Evolutionary conservation across 1,140 invertebrate genomes (phyloP).

Genomic region (Drosophila watanabei): DNA sequence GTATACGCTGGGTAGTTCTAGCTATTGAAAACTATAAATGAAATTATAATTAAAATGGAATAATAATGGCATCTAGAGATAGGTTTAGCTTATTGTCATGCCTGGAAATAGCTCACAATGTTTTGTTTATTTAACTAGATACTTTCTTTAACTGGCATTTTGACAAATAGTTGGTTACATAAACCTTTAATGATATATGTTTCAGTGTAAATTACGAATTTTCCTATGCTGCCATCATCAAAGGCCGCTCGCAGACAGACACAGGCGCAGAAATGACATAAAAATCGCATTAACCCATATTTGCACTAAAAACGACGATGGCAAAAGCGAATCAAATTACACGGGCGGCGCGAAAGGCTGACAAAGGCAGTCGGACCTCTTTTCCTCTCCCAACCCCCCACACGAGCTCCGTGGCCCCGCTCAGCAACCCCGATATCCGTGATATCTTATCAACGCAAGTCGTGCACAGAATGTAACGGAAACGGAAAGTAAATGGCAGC

Average conservation of each 20-base stretch:
- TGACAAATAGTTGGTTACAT: not conserved
- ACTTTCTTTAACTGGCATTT: not conserved
- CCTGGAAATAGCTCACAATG: not conserved
- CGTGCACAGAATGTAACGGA: slow-evolving; percentile 79
- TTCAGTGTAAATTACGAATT: not conserved
- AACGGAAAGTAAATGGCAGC: slow-evolving; percentile 79
- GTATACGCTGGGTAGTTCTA: not conserved
- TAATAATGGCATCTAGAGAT: not conserved
- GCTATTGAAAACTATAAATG: not conserved
- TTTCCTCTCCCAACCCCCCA: not conserved
- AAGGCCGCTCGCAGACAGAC: slow-evolving; percentile 1
- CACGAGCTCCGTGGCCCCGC: not conserved
- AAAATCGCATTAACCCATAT: slow-evolving; percentile 84
- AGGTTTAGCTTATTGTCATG: not conserved
- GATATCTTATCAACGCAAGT: slow-evolving; percentile 74
- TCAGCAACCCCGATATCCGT: slow-evolving; percentile 48
- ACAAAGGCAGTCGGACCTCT: slow-evolving; percentile 28
- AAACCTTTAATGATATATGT: not conserved
- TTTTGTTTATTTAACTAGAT: not conserved
- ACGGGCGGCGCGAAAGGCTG: slow-evolving; percentile 30
- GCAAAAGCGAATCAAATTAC: slow-evolving; percentile 74
- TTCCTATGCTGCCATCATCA: not conserved
- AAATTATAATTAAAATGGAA: not conserved
- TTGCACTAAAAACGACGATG: slow-evolving; percentile 65
- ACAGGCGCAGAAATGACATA: slow-evolving; percentile 62